Base-by-base conservation (phyloP, 2,797 vertebrate species). In the Columba guinea region DNA sequence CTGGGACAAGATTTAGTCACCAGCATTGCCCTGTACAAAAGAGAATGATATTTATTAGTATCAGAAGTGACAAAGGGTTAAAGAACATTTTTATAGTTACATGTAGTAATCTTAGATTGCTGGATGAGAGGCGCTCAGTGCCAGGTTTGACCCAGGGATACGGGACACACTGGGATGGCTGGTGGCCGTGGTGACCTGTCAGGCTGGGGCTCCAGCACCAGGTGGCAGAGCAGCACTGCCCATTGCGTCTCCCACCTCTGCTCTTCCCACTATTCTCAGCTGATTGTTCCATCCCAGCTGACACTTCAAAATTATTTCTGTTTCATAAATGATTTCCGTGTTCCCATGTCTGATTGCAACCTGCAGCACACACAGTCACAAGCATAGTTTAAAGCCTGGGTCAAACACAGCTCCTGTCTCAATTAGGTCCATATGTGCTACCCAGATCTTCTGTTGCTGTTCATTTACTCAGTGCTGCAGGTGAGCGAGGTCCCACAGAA, bases 381-480 rank as follows among this genome's bases (percentile, higher is more conserved):
- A 18, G 34, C 28, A 17, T 3, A 32, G 20, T 11, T 85, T 39
- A 8, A 22, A 35, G 37, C 60, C 56, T 51, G 2, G 5, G 48
- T 11, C 60, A 18, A n/a, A 32, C 8, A 1, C 3, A 9, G 28
- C 35, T 27, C 22, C 0, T 1, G 2, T 11, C 13, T 7, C 5
- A 0, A 2, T 7, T 10, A 6, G 12, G 30, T 35, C 22, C 7
- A 0, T 34, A 1, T 2, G 0, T 0, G 2, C 4, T 19, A 2
- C 5, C 35, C 49, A 1, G 49, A n/a, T 32, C 22, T 34, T 2
- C 63, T 7, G 41, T 52, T 9, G 14, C 73, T 14, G 24, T 7
- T 52, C 18, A 1, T 30, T 7, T 2, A 2, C 2, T 4, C 65
- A 5, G 49, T 0, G 1, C 65, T 13, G 13, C 8, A 39, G 0